Evolutionary conservation across 2,888 invertebrate species (phyloP).

Genomic region (Synergus itoensis): DNA sequence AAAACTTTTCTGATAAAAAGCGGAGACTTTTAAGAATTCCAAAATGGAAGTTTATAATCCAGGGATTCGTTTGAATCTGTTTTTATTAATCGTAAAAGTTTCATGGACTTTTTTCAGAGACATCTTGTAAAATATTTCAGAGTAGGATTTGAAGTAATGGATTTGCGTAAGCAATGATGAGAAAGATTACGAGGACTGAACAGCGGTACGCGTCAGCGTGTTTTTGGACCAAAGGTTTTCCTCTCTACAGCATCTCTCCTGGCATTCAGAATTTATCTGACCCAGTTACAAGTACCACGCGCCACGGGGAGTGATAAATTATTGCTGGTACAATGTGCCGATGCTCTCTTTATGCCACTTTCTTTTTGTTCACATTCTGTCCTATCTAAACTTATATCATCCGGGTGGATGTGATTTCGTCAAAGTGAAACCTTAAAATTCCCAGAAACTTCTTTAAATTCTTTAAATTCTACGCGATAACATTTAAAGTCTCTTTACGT

Average conservation of each 20-base stretch:
- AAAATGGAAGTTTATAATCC: too few relatives aligned
- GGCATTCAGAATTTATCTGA: slow-evolving; percentile 37
- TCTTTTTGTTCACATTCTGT: slow-evolving; percentile 7
- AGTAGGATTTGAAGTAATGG: not conserved
- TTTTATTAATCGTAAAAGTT: too few relatives aligned
- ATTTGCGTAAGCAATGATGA: slow-evolving; percentile 9
- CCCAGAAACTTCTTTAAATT: too few relatives aligned
- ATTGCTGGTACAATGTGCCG: slow-evolving; percentile 22
- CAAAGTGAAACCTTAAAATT: too few relatives aligned
- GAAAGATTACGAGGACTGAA: not conserved
- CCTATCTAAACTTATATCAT: not conserved
- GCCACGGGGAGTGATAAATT: slow-evolving; percentile 31
- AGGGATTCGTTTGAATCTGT: too few relatives aligned
- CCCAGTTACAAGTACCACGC: slow-evolving; percentile 29
- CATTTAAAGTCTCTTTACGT: too few relatives aligned
- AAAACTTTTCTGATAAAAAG: too few relatives aligned
- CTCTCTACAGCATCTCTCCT: not conserved
- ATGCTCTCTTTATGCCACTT: slow-evolving; percentile 21
- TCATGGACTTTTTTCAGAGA: too few relatives aligned
- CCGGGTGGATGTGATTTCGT: not conserved
- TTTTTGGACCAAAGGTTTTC: slow-evolving; percentile 23
- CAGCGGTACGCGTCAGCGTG: not conserved
- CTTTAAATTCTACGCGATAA: too few relatives aligned
- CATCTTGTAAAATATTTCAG: too few relatives aligned
- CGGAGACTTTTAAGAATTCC: too few relatives aligned